Base-by-base conservation (phyloP, 1,140 invertebrate species). In the Drosophila tristis region DNA sequence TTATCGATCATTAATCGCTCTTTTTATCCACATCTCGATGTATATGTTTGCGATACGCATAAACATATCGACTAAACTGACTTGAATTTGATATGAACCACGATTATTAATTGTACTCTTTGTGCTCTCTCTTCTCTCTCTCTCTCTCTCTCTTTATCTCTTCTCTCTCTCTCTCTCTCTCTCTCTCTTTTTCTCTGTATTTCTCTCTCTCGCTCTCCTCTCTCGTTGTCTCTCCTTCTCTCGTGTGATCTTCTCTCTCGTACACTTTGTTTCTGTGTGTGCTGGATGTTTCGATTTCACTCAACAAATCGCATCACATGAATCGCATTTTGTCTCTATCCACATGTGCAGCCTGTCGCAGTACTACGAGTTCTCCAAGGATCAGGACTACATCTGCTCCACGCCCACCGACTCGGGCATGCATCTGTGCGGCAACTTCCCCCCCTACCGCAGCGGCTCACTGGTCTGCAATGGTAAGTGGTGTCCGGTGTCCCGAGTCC, bases 311-410 rank as follows among this genome's bases (percentile, higher is more conserved):
- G 78, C 78, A 78, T 48, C 59, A 58, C 70, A 54, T 71, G 56
- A 59, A 50, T 73, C 67, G 61, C 20, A 58, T 49, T 72, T 56
- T 62, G 72, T 71, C 55, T 73, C 57, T 72, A 31, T 47, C 51
- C 67, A 45, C 70, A 72, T 71, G 35, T 66, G 64, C 67, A 71
- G 94, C 92, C 93, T 94, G 74, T 95, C 96, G 79, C 95, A 95
- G 79, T 96, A 96, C 94, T 97, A 97, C 93, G 95, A 95, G 92
- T 95, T 94, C 91, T 94, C 95, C 90, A 96, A 96, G 91, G 98
- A 98, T 84, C 95, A 97, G 93, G 98, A 99, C 93, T 99, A 98
- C 93, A 99, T 99, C 80, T 99, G 99, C 93, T 98, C 97, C 50
- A 95, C 96, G 80, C 95, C 96, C 5, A 97, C 98, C 74, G 97